Evolutionary conservation across 2,797 vertebrate species (phyloP).

Genomic region (Microhierax caerulescens): DNA sequence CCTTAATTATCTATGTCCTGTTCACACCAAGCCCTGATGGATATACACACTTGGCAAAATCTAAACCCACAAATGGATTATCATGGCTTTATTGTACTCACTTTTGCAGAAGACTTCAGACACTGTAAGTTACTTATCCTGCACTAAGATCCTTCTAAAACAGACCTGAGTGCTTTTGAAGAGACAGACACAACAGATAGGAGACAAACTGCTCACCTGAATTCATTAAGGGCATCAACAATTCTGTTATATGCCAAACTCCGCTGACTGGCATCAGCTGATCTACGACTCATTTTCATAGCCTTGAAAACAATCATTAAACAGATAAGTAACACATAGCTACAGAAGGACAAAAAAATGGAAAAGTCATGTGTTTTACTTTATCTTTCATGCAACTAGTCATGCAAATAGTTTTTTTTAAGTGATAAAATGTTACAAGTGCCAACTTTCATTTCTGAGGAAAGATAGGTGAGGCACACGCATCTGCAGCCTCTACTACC

Average conservation of each 20-base stretch:
- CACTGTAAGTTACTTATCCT: neutral
- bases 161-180: neutral
- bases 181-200: neutral
- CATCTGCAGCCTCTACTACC: conserved; percentile 7
- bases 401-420: conserved; percentile 14
- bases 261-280: conserved; percentile 92
- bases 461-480: neutral
- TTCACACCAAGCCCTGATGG: neutral
- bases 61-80: neutral
- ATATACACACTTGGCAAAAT: neutral
- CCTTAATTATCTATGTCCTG: neutral
- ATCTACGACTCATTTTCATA: conserved; percentile 97
- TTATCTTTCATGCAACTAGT: conserved; percentile 33
- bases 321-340: conserved; percentile 53
- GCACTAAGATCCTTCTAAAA: neutral
- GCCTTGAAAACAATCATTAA: conserved; percentile 83
- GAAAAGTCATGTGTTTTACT: conserved; percentile 61
- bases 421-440: conserved; percentile 4
- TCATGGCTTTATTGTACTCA: neutral
- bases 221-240: conserved; percentile 95
- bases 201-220: conserved; percentile 82
- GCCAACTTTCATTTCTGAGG: conserved; percentile 11
- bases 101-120: neutral
- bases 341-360: conserved; percentile 16
- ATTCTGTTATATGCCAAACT: conserved; percentile 94